Evolutionary conservation across 2,797 vertebrate species (phyloP).

Genomic region (Mus minutoides): DNA sequence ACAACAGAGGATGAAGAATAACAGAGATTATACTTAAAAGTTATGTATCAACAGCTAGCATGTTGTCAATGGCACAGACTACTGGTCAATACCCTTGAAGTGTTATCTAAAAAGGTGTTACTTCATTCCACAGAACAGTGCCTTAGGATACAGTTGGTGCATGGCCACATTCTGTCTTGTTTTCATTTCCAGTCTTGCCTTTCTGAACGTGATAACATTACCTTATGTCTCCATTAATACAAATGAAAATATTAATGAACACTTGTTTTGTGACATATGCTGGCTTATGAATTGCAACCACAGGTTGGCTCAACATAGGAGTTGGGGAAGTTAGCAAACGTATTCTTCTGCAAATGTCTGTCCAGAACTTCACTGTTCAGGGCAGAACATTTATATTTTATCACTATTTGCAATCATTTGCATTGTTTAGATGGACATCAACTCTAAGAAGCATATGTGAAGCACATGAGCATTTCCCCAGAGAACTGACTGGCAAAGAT

Average conservation of each 20-base stretch:
- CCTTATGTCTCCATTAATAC: background rate
- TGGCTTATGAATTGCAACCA: background rate
- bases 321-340: slow-evolving; percentile 38
- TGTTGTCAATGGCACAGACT: background rate
- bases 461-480: background rate
- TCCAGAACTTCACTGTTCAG: background rate
- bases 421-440: background rate
- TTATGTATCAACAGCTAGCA: background rate
- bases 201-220: background rate
- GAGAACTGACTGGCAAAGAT: slow-evolving; percentile 1
- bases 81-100: background rate
- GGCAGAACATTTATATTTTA: slow-evolving; percentile 34
- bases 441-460: background rate
- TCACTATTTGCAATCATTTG: background rate
- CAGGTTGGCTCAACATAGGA: background rate
- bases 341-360: background rate
- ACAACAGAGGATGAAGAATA: background rate
- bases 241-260: slow-evolving; percentile 27
- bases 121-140: background rate
- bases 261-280: background rate
- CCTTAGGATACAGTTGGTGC: background rate
- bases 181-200: slow-evolving; percentile 1
- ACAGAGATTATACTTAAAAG: background rate
- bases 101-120: slow-evolving; percentile 37
- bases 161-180: background rate